Percentiles rank a stretch among this genome's conserved stretches.
Conservation (phyloP, 2,797 vertebrate species). For the Lepus townsendii region DNA sequence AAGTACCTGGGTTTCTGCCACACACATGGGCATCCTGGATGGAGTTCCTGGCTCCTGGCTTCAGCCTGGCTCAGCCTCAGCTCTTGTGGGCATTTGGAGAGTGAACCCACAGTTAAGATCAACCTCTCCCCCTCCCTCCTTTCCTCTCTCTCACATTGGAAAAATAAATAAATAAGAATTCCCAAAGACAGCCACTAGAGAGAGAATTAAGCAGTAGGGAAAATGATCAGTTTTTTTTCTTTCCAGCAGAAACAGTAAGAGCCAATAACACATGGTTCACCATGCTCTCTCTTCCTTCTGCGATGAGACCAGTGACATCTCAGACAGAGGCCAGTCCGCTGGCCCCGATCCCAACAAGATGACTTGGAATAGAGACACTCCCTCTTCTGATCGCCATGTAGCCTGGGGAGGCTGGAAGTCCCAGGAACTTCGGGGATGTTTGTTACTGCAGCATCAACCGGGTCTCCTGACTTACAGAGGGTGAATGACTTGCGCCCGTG, state of each 20-base stretch:
- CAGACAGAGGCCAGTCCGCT: background rate
- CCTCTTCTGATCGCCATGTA: background rate
- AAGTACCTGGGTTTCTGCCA: no score
- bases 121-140: no score
- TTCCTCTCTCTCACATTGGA: no score
- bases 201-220: background rate
- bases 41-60: no score
- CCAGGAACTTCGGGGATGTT: background rate
- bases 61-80: no score
- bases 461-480: conserved; percentile 38
- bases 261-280: background rate
- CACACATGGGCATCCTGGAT: no score
- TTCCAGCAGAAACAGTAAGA: background rate
- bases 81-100: no score
- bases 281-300: background rate
- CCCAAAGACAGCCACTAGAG: background rate
- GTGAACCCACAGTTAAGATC: no score
- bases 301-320: background rate
- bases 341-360: background rate
- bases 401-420: background rate
- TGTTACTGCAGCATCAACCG: conserved; percentile 27
- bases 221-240: background rate
- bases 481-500: background rate
- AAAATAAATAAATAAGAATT: no score
- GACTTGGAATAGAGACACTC: background rate